Percentiles rank a stretch among this genome's conserved stretches.
These are phyloP conservation scores for Emydocephalus ijimae DNA, from an alignment of 2,113 vertebrate species.

Conservation along the genomic window DNA sequence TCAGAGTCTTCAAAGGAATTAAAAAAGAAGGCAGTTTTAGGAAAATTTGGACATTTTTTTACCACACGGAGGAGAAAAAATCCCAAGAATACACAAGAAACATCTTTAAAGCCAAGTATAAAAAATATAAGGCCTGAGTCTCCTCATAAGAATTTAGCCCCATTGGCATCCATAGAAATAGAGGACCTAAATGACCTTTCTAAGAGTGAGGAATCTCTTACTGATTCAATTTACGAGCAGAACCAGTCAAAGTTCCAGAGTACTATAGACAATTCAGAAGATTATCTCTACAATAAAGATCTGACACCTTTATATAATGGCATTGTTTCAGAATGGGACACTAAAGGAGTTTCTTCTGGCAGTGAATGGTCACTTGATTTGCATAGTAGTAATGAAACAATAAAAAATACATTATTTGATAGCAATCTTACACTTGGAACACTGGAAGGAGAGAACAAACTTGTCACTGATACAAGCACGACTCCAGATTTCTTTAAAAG, in stretches of 20 bases:
- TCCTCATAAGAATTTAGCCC: slow-evolving; percentile 10
- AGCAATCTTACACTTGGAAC: slow-evolving; percentile 58
- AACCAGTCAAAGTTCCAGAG: slow-evolving; percentile 6
- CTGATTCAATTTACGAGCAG: slow-evolving; percentile 21
- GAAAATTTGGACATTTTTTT: slow-evolving; percentile 74
- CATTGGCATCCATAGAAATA: slow-evolving; percentile 33
- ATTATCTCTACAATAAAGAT: slow-evolving; percentile 52
- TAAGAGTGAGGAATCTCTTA: slow-evolving; percentile 31
- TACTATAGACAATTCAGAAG: slow-evolving; percentile 29
- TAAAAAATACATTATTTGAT: slow-evolving; percentile 59
- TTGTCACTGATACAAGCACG: slow-evolving; percentile 57
- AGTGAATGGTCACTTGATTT: slow-evolving; percentile 56
- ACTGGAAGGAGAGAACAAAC: slow-evolving; percentile 49
- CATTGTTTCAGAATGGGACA: slow-evolving; percentile 58
- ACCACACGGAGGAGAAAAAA: slow-evolving; percentile 67
- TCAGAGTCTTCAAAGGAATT: slow-evolving; percentile 69
- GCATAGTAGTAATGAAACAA: slow-evolving; percentile 50
- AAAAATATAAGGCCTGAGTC: slow-evolving; percentile 45
- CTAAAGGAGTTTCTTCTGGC: slow-evolving; percentile 48
- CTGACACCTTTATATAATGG: slow-evolving; percentile 29
- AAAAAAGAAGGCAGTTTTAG: slow-evolving; percentile 75
- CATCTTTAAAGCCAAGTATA: slow-evolving; percentile 32
- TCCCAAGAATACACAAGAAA: slow-evolving; percentile 59
- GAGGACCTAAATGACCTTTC: slow-evolving; percentile 33
- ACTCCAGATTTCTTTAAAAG: slow-evolving; percentile 64